These are phyloP conservation scores for Anabacerthia variegaticeps DNA, from an alignment of 2,797 vertebrate genomes.

Conservation along the genomic window DNA sequence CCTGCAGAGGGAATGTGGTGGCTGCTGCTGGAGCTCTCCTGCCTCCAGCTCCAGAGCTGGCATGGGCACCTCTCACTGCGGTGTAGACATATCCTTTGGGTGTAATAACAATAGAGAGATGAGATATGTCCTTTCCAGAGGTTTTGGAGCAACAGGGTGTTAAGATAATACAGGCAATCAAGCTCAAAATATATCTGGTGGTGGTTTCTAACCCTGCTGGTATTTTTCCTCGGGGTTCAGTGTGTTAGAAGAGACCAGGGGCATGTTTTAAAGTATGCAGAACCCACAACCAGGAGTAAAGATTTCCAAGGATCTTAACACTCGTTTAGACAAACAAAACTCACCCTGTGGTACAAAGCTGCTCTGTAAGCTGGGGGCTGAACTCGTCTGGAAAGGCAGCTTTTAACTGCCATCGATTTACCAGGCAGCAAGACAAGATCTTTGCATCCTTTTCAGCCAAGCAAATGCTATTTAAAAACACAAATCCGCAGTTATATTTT, in stretches of 20 bases:
- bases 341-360: neutral
- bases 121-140: conserved; percentile 53
- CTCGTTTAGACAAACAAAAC: neutral
- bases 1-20: neutral
- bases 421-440: neutral
- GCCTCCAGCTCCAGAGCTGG: conserved; percentile 17
- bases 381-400: neutral
- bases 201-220: conserved; percentile 62
- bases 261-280: conserved; percentile 28
- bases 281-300: conserved; percentile 36
- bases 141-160: conserved; percentile 49
- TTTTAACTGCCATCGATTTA: neutral
- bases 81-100: conserved; percentile 64
- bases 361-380: neutral
- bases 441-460: neutral
- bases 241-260: conserved; percentile 40
- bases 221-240: conserved; percentile 61
- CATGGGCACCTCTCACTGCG: conserved; percentile 14
- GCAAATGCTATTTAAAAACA: conserved; percentile 14
- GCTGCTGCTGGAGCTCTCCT: neutral
- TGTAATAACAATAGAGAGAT: conserved; percentile 60
- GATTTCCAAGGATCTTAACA: conserved; percentile 33
- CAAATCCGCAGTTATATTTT: neutral
- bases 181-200: conserved; percentile 57
- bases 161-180: conserved; percentile 56